Evolutionary conservation across 2,797 vertebrate species (phyloP), one percentile per base, ranked within the genome.

Genomic region (Tarsius wallacei): DNA sequence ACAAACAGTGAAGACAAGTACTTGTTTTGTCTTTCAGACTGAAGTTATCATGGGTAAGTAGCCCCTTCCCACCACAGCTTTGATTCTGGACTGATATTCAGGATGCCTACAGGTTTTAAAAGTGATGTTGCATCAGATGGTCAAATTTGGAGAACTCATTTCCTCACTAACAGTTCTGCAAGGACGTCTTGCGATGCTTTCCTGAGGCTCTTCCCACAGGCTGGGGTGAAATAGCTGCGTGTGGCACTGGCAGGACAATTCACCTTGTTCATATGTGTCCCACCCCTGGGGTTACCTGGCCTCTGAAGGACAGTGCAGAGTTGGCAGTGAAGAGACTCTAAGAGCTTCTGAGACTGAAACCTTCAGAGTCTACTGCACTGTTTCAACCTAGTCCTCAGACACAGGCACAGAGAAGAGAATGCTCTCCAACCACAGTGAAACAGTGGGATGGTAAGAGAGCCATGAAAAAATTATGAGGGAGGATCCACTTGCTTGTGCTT

Each of bases 321-420:
- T 21, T 11, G 22, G 80, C 47, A 71, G 55, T 59, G 2, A 36
- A 51, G 83, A 83, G 51, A 14, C 1, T 22, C 33, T 77, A 42
- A 28, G 42, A 77, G 21, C n/a, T 80, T 73, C 26, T 2, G 0
- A 12, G 7, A 53, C 22, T 7, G 31, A 47, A 51, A 12, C 22
- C 74, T 73, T 89, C 28, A 49, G 57, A 71, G 63, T 84, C 33
- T 42, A 42, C 28, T 1, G 4, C 22, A 7, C 55, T 84, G 64
- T 93, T 91, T 91, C 81, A 89, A 71, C 21, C 53, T 36, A 49
- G 63, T 61, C 59, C 68, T 86, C 21, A 81, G 85, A 84, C 5
- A 21, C 17, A 57, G 19, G 33, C 33, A 47, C 70, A 71, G 55
- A 59, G 64, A 33, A 64, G 26, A 57, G 10, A 71, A 51, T 49